Conservation (phyloP, 2,888 invertebrate species). For the Cephonodes hylas region DNA sequence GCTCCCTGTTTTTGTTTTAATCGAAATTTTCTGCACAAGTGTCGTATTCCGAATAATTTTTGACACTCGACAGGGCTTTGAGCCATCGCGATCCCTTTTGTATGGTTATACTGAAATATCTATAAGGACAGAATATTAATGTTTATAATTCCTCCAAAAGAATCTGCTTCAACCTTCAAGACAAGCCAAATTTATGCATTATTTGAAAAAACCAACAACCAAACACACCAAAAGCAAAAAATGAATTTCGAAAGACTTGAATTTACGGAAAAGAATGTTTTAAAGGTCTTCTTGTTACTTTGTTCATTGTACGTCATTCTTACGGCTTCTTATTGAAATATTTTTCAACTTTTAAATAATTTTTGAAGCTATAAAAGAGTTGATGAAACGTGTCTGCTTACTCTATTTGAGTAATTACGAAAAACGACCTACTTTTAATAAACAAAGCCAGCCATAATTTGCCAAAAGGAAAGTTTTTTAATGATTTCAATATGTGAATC, state of each 20-base stretch:
- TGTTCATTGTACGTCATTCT: not conserved
- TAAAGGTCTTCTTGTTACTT: not conserved
- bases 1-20: conserved; percentile 68
- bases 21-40: conserved; percentile 60
- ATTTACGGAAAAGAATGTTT: not conserved
- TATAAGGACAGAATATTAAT: no score
- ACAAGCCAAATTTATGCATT: no score
- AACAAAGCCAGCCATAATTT: no score
- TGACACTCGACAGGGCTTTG: not conserved
- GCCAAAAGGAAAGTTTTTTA: no score
- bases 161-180: no score
- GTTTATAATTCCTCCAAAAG: no score
- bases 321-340: not conserved
- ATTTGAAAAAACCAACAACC: not conserved
- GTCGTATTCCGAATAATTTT: conserved; percentile 37
- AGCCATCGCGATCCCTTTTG: not conserved
- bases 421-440: no score
- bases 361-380: not conserved
- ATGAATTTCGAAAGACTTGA: not conserved
- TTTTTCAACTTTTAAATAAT: not conserved
- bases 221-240: not conserved
- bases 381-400: not conserved
- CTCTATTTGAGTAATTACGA: not conserved
- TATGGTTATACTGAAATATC: not conserved
- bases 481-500: no score